phyloP scores from a whole-genome alignment of 2,113 vertebrate species.

The Phrynocephalus versicolor region DNA sequence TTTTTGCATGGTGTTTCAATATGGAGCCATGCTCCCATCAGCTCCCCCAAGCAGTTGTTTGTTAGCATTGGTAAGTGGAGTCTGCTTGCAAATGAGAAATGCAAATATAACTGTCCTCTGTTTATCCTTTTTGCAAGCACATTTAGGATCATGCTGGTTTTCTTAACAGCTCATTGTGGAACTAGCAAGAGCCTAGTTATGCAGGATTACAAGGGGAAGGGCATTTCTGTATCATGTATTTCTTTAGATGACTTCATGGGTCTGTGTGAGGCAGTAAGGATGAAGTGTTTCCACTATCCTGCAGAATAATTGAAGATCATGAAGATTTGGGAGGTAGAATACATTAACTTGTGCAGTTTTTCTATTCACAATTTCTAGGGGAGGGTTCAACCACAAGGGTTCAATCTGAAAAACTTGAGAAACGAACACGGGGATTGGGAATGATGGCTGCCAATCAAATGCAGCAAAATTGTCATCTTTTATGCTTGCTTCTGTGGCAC shows the following conservation, averaged over 20 bases:
- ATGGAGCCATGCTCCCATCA: too few relatives aligned
- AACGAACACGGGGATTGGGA: not conserved
- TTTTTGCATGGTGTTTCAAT: too few relatives aligned
- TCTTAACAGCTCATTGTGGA: too few relatives aligned
- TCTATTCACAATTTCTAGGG: not conserved
- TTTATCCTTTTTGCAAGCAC: not conserved
- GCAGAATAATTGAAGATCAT: not conserved
- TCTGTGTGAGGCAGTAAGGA: not conserved
- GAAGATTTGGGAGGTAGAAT: not conserved
- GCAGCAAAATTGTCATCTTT: not conserved
- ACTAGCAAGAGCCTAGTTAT: too few relatives aligned
- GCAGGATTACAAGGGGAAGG: not conserved
- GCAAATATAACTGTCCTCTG: too few relatives aligned
- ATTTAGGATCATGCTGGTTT: not conserved
- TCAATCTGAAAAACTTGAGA: too few relatives aligned
- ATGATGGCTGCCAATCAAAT: not conserved
- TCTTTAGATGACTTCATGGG: too few relatives aligned
- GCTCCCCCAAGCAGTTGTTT: too few relatives aligned
- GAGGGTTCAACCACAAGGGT: not conserved
- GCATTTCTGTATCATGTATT: not conserved
- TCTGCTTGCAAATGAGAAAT: too few relatives aligned
- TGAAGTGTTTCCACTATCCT: not conserved
- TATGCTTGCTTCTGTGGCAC: too few relatives aligned
- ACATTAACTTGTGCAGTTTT: not conserved
- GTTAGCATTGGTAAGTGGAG: too few relatives aligned